Conservation (phyloP, 2,113 vertebrate species). For the Cranoglanis bouderius region DNA sequence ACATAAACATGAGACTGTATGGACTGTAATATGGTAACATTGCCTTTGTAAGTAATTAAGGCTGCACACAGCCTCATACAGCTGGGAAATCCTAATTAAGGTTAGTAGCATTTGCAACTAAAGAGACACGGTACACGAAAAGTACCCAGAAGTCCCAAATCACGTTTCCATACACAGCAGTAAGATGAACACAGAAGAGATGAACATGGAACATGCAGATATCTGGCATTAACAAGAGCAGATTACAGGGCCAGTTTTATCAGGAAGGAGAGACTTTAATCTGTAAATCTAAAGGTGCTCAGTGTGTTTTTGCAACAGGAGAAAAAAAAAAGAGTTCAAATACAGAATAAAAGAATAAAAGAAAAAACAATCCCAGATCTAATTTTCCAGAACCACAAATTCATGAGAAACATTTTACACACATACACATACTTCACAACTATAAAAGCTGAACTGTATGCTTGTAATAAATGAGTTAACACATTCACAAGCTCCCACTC, state of each 20-base stretch:
- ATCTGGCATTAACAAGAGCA: slow-evolving; percentile 15
- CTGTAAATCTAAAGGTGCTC: slow-evolving; percentile 10
- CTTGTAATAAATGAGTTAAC: slow-evolving; percentile 1
- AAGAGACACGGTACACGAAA: background rate
- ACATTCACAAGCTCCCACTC: slow-evolving; percentile 10
- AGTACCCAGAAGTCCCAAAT: background rate
- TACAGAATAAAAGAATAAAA: background rate
- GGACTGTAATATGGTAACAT: background rate
- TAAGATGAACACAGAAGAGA: background rate
- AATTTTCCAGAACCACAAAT: slow-evolving; percentile 1
- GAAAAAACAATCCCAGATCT: background rate
- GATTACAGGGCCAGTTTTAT: slow-evolving; percentile 9
- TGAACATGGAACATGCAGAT: slow-evolving; percentile 10
- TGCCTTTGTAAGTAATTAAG: background rate
- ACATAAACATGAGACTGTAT: background rate
- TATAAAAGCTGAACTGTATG: background rate
- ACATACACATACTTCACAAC: slow-evolving; percentile 6
- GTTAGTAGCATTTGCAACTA: background rate
- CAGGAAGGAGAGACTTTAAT: slow-evolving; percentile 27
- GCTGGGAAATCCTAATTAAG: background rate
- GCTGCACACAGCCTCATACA: background rate
- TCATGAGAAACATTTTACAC: background rate
- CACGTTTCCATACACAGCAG: background rate
- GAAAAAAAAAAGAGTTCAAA: background rate
- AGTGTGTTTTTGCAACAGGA: slow-evolving; percentile 17